Base-by-base conservation (phyloP, 2,797 vertebrate species). In the Melanotaenia pygmaea region DNA sequence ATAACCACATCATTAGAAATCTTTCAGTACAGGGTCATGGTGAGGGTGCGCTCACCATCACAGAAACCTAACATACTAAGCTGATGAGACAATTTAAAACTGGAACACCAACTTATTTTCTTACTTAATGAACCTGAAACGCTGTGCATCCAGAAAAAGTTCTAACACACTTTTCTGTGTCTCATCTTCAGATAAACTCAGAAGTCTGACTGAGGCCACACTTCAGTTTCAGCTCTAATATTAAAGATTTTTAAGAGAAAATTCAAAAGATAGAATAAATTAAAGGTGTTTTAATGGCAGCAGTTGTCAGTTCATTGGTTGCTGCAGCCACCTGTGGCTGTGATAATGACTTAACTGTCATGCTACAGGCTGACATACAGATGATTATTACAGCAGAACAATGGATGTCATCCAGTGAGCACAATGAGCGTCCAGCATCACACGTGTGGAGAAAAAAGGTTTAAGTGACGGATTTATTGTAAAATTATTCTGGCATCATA, bases 281-380 rank as follows among this genome's bases (percentile, higher is more conserved):
- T 54, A 70, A 66, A 64, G 63, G 38, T 26, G 69, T 67, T 54
- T 45, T 47, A 59, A 65, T 20, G 67, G 74, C 61, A 69, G 74
- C 30, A 30, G 58, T 8, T 80, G 81, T 86, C 83, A 35, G 72
- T 74, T 37, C 35, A 37, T 37, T 7, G 35, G 35, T 10, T 68
- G 61, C 59, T 20, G 50, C 74, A 69, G 74, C 74, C 72, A 64
- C 88, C 86, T 70, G 85, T 26, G 72, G 82, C n/a, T 56, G 71
- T 22, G 60, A 79, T 75, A 70, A 85, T 80, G 66, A 85, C 86
- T 24, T 66, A 74, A 61, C 60, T 79, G 86, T 86, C 72, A 75
- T 40, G 76, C 22, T 50, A 32, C 6, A 16, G 43, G 81, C 64
- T 65, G 32, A 34, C 51, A 1, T 56, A 5, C 67, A 51, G 58